Evolutionary conservation across 2,888 invertebrate species (phyloP).

Genomic region (Lamellibrachia columna): DNA sequence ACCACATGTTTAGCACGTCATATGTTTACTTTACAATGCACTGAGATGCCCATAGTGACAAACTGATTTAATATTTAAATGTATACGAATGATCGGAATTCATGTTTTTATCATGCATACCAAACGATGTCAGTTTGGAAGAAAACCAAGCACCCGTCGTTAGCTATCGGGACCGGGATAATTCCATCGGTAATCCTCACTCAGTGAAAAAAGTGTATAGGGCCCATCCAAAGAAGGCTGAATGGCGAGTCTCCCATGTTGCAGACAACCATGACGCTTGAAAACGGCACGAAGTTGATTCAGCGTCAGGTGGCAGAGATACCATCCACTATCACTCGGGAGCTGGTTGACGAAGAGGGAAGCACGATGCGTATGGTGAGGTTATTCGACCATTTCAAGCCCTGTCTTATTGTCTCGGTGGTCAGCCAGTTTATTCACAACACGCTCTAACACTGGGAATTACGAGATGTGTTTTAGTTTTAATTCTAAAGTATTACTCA

Average conservation of each 20-base stretch:
- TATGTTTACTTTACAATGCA: no score
- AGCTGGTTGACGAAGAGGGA: constrained; percentile 13
- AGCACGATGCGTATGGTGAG: background rate
- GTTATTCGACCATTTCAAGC: background rate
- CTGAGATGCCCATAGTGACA: no score
- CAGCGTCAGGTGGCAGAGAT: constrained; percentile 26
- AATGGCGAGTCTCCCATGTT: background rate
- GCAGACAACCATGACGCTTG: constrained; percentile 28
- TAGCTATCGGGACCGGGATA: no score
- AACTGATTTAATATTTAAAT: no score
- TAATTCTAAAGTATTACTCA: no score
- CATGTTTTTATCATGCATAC: no score
- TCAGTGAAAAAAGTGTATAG: background rate
- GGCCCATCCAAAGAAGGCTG: background rate
- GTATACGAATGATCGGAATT: no score
- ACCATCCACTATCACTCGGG: constrained; percentile 26
- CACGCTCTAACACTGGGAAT: no score
- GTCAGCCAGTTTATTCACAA: background rate
- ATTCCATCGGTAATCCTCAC: background rate
- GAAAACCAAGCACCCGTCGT: no score
- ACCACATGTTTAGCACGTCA: no score
- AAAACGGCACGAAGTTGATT: constrained; percentile 27
- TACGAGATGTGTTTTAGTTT: no score
- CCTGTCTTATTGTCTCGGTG: background rate
- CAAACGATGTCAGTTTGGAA: no score